Conservation (phyloP, 2,797 vertebrate species). For the Lepidocolaptes lacrymiger region DNA sequence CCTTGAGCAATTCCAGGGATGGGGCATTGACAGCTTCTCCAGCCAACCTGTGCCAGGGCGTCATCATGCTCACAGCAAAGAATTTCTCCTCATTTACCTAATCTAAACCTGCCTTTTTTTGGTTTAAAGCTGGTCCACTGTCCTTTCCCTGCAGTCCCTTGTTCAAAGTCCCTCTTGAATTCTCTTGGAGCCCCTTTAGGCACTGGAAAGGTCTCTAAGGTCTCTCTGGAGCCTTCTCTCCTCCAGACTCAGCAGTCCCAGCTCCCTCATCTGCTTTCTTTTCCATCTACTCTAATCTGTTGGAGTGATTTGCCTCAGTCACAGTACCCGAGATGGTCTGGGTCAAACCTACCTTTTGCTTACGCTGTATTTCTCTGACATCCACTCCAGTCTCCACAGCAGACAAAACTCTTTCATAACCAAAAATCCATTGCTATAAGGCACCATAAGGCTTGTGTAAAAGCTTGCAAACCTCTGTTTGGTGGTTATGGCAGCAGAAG, state of each 20-base stretch:
- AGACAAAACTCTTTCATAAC: background rate
- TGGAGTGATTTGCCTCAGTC: background rate
- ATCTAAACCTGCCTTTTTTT: background rate
- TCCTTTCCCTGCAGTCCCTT: too few relatives aligned
- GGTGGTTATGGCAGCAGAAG: background rate
- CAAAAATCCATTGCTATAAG: background rate
- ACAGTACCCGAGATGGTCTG: accelerated
- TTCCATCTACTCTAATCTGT: background rate
- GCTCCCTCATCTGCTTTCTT: background rate
- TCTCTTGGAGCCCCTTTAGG: background rate
- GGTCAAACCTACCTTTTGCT: background rate
- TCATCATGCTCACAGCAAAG: background rate
- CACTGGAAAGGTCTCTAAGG: background rate
- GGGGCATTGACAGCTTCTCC: background rate
- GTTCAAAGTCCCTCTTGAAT: background rate
- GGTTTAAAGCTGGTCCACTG: background rate
- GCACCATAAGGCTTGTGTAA: background rate
- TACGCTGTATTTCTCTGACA: background rate
- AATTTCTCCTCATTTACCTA: background rate
- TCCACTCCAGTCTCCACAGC: background rate
- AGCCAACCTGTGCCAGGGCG: background rate
- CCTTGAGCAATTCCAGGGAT: background rate
- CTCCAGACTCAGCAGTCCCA: background rate
- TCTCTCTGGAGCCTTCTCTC: background rate
- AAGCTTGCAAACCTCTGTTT: background rate